Evolutionary conservation across 2,113 vertebrate species (phyloP), one percentile per base, ranked within the genome.

Genomic region (Hippocampus guttulatus): DNA sequence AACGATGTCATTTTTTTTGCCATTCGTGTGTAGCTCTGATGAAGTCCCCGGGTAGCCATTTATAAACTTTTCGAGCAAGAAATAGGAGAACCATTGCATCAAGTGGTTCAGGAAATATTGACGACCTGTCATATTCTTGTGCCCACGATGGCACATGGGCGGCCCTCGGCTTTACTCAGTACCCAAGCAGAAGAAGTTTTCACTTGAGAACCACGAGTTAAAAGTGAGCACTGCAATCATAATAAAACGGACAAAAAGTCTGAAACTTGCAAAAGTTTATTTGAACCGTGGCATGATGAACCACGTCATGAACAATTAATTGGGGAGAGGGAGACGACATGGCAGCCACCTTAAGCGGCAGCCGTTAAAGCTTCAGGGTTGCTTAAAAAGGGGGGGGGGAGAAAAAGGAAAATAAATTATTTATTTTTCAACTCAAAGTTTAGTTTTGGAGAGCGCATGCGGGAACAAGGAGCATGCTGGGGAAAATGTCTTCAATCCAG

Each of bases 381-480:
- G 54, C 54, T 57, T 52, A 33, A 33, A 33, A 33, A 33, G 5
- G 30, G 30, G 5, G 5, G 5, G 33, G 33, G 33, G 33, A 38
- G 33, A 55, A 23, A 1, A 55, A 23, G 21, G 10, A 8, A 55
- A 55, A 55, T 55, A 55, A 55, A 55, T 51, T 23, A n/a, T n/a
- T 1, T 18, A 5, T 51, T 5, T 51, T 51, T 51, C 16, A 18
- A 20, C 2, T 20, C 2, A 52, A 52, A 57, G 55, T 58, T 10
- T 33, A 3, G 64, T 45, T 64, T n/a, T 16, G 64, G 40, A 25
- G n/a, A 2, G 43, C 62, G 21, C 33, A 40, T 7, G 63, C 63
- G 20, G n/a, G 33, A 64, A 43, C 62, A 18, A 18, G 43, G 64
- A 65, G 64, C 64, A 65, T 65, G 64, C 64, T 47, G 43, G 43